phyloP scores from a whole-genome alignment of 1,140 invertebrate species.

The Drosophila tropicalis region DNA sequence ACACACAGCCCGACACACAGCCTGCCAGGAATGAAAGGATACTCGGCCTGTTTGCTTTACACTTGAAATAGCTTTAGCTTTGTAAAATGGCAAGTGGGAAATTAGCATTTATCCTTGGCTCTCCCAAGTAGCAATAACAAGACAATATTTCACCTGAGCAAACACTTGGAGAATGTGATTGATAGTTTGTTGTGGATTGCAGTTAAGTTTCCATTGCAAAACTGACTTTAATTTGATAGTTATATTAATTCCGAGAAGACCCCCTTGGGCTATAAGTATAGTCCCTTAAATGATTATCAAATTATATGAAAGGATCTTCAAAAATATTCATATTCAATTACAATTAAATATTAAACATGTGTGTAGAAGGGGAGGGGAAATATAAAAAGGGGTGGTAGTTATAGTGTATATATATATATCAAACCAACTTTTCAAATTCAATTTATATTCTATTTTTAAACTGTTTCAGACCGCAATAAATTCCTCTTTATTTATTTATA shows the following conservation, averaged over 20 bases:
- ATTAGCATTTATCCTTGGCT: slow-evolving; percentile 65
- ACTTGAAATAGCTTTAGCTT: not conserved
- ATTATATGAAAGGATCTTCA: not conserved
- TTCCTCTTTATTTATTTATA: no score
- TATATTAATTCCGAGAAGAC: not conserved
- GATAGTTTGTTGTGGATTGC: not conserved
- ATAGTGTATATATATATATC: no score
- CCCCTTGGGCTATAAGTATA: not conserved
- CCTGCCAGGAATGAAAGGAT: not conserved
- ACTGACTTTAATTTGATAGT: not conserved
- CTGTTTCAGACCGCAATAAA: no score
- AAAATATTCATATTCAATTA: no score
- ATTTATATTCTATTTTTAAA: no score
- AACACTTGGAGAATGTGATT: slow-evolving; percentile 36
- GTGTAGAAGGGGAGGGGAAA: no score
- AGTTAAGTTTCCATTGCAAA: not conserved
- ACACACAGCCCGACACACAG: not conserved
- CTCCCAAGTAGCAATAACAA: slow-evolving; percentile 9
- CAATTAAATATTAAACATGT: not conserved
- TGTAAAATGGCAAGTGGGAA: slow-evolving; percentile 43
- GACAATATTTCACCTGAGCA: slow-evolving; percentile 50
- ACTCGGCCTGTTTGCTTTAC: slow-evolving; percentile 47
- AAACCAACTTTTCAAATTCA: no score
- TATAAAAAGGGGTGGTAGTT: no score
- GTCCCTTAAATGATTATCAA: not conserved